Base-by-base conservation (phyloP, 2,888 invertebrate genomes). In the Drosophila paramelanica region DNA sequence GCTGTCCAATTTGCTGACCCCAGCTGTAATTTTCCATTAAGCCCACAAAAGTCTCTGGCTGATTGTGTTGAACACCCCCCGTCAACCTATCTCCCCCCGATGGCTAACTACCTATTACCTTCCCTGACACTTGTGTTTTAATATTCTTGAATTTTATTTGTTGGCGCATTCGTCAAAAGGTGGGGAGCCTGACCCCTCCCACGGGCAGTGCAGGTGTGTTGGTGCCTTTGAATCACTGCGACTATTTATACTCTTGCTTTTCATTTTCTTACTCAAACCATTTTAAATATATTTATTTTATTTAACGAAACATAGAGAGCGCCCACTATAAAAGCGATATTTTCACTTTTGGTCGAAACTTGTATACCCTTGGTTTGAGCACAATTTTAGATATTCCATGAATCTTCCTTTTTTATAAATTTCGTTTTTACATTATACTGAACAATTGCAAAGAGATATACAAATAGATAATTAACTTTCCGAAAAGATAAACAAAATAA, bases 161-260 rank as follows among this genome's bases (percentile, higher is more conserved):
- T 49, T 64, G 58, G 58, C 66, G 70, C 46, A 69, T 74, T 74
- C 56, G 53, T 67, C 69, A 71, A 77, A 64, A 57, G 69, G 65
- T 69, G 69, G 52, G 75, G 67, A 64, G 77, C 62, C 72, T 72
- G 76, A 79, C 65, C 58, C 66, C 47, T 23, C 62, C 59, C 38
- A n/a, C 49, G 52, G 53, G 58, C 67, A 41, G n/a, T 79, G 81
- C 81, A 82, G 85, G 88, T 81, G 82, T 71, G 65, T 56, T 59
- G 50, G 75, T 81, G 57, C 39, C 50, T 67, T 88, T 87, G 89
- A 87, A 78, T 87, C 86, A 87, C 72, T 72, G 65, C 58, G 71
- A 78, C 88, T 87, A 87, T 87, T 89, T 87, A 72, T 86, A 86
- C 82, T 81, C 79, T 80, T 65, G 79, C 59, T 87, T 88, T 83